Base-by-base conservation (phyloP, 1,140 invertebrate species). In the Saccostrea echinata region DNA sequence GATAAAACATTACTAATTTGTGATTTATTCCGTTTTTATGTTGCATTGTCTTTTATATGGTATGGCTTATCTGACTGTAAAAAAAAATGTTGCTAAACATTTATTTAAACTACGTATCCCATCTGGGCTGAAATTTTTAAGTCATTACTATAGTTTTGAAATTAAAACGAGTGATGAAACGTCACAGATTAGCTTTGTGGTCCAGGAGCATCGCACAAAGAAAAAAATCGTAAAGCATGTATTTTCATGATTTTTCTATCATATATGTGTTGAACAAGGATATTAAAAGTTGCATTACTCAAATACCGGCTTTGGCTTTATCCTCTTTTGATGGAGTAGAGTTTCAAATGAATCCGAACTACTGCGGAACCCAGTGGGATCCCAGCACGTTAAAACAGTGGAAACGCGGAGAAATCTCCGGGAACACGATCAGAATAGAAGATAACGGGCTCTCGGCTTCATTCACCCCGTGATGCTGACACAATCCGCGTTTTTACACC, bases 401-500 rank as follows among this genome's bases (percentile, higher is more conserved):
- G 88, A 85, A 89, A 86, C 68, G 71, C 83, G 83, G 83, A 80
- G 64, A 61, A 89, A 86, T 89, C 88, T 35, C 85, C 76, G 52
- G 64, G 83, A 89, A 87, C 88, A 87, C 55, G 71, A 85, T 89
- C 53, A 53, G 88, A 68, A 57, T 84, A 84, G 85, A 30, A 55
- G 85, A 87, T 89, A 89, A 86, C 33, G 84, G 21, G 82, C 52
- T 71, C 55, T 89, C 43, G 55, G 85, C 82, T 89, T 89, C 84
- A 30, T 64, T 33, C 86, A 13, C 88, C 43, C 86, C 76, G 33
- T 76, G 86, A 83, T 82, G 57, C 85, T 85, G 86, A 84, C 88
- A 89, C 76, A 87, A 85, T 87, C 86, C 71, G 53, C 84, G 55
- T 76, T 83, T 82, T 86, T 87, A 86, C 88, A 89, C 88, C 88